Evolutionary conservation across 2,797 vertebrate species (phyloP).

Genomic region (Notamacropus eugenii): DNA sequence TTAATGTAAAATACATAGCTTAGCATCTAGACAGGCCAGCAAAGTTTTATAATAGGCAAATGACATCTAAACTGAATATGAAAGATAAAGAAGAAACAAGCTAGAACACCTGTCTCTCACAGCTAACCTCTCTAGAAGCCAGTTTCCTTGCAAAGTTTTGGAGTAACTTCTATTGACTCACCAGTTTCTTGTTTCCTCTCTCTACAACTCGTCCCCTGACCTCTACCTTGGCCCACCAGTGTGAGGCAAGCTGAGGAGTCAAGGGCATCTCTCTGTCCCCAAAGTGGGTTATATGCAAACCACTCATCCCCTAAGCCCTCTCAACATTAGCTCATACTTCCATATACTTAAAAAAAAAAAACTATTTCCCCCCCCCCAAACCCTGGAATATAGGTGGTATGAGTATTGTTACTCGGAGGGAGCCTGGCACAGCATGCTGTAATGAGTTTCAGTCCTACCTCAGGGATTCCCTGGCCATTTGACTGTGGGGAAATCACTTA

Average conservation of each 20-base stretch:
- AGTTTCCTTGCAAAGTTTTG: background rate
- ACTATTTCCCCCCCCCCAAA: background rate
- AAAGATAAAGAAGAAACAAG: background rate
- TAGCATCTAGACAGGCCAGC: background rate
- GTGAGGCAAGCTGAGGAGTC: background rate
- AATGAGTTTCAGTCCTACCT: background rate
- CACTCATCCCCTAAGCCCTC: background rate
- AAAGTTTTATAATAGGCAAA: background rate
- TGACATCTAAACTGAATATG: background rate
- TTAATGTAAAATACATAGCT: background rate
- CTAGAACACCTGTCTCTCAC: background rate
- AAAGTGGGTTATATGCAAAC: background rate
- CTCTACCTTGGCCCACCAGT: background rate
- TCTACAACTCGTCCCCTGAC: background rate
- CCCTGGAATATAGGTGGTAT: background rate
- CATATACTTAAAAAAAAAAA: background rate
- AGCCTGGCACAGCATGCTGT: background rate
- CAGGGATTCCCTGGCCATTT: background rate
- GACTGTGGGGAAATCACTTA: background rate
- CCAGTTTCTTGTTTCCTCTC: background rate
- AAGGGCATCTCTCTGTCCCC: background rate
- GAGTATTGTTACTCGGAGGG: background rate
- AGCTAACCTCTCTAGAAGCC: background rate
- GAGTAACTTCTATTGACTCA: background rate
- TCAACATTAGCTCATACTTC: background rate